phyloP scores from a whole-genome alignment of 2,797 vertebrate genomes.

The Urocyon cinereoargenteus region DNA sequence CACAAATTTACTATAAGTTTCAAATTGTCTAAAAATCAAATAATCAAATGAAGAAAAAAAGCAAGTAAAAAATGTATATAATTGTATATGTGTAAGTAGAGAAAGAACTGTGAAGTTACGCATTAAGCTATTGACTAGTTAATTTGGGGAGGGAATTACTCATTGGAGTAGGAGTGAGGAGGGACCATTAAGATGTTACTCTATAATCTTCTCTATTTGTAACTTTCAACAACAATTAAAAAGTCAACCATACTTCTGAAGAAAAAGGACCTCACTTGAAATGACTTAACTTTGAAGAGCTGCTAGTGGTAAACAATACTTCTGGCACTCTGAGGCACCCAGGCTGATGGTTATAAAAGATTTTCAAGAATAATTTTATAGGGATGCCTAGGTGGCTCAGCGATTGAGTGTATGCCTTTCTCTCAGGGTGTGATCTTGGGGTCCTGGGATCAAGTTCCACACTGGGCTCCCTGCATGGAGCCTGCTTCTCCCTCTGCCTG shows the following conservation, averaged over 20 bases:
- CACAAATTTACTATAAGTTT: background rate
- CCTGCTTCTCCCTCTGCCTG: no score
- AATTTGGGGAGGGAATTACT: background rate
- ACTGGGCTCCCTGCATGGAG: no score
- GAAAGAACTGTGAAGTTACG: background rate
- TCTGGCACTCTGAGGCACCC: background rate
- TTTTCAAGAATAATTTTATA: slow-evolving; percentile 34
- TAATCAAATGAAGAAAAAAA: background rate
- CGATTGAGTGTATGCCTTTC: no score
- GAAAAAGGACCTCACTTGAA: slow-evolving; percentile 24
- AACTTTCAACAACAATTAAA: background rate
- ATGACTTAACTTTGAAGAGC: background rate
- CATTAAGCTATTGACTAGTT: background rate
- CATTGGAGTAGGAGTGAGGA: background rate
- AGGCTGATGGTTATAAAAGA: background rate
- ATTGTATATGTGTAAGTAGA: background rate
- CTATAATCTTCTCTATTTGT: background rate
- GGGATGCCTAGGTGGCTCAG: no score
- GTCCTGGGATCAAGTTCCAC: no score
- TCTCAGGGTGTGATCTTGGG: no score
- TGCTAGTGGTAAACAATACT: background rate
- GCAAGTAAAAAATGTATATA: background rate
- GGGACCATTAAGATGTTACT: background rate
- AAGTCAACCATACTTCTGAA: background rate
- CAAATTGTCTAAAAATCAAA: background rate